phyloP scores from a whole-genome alignment of 1,140 invertebrate species.

The Danaus plexippus region DNA sequence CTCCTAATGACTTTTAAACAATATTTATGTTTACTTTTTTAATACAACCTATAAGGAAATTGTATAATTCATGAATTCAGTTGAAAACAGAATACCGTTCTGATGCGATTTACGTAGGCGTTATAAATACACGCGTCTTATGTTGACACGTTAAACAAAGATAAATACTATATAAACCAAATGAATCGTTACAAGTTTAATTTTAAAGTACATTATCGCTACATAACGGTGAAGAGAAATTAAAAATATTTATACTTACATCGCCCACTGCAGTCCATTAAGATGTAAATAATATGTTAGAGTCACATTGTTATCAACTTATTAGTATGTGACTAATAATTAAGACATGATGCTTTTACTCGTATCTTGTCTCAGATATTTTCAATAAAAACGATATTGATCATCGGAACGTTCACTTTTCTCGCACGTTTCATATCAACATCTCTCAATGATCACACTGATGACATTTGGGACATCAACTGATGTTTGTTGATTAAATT shows the following conservation, averaged over 20 bases:
- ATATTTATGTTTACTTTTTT: too few relatives aligned
- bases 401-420: conserved; percentile 6
- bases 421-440: too few relatives aligned
- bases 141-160: conserved; percentile 1
- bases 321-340: background rate
- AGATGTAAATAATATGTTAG: conserved; percentile 7
- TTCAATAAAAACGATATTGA: conserved; percentile 22
- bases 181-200: too few relatives aligned
- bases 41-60: too few relatives aligned
- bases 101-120: conserved; percentile 19
- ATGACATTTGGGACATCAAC: background rate
- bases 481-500: conserved; percentile 3
- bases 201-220: too few relatives aligned
- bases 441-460: conserved; percentile 9
- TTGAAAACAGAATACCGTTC: too few relatives aligned
- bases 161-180: too few relatives aligned
- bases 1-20: too few relatives aligned
- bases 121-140: conserved; percentile 13
- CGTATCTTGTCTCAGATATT: conserved; percentile 22
- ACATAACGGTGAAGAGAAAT: background rate
- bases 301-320: conserved; percentile 13
- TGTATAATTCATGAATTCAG: too few relatives aligned
- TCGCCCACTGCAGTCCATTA: conserved; percentile 24
- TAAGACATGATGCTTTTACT: conserved; percentile 24
- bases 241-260: conserved; percentile 22